A percentile compares a stretch with the other conserved stretches of the same genome.
These are phyloP conservation scores for Rhineura floridana DNA, from an alignment of 2,113 vertebrate genomes.

Conservation along the genomic window DNA sequence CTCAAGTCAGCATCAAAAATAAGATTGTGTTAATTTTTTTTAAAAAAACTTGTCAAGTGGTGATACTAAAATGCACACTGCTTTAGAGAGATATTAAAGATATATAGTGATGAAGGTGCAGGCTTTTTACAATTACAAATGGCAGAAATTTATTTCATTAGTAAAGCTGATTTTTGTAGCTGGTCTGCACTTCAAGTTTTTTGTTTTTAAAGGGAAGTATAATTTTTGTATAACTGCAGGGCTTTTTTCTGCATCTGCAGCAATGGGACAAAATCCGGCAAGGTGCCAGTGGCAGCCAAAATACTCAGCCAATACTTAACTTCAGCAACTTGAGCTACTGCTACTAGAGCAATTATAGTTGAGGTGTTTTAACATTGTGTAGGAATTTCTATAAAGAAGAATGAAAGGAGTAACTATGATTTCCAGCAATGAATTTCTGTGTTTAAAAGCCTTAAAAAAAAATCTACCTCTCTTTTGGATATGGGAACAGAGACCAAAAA, in stretches of 20 bases:
- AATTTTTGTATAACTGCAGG: conserved; percentile 60
- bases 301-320: neutral
- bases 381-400: conserved; percentile 53
- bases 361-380: neutral
- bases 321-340: neutral
- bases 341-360: neutral
- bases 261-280: neutral
- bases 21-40: conserved; percentile 9
- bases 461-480: conserved; percentile 72
- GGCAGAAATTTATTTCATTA: conserved; percentile 25
- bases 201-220: conserved; percentile 64
- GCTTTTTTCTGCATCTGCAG: conserved; percentile 11
- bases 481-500: conserved; percentile 57
- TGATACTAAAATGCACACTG: neutral
- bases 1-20: neutral
- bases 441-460: conserved; percentile 57
- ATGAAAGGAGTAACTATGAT: conserved; percentile 39
- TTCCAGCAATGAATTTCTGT: conserved; percentile 43
- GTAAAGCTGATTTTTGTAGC: conserved; percentile 36
- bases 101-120: conserved; percentile 21
- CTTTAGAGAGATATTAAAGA: conserved; percentile 13
- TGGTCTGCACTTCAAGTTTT: conserved; percentile 58
- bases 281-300: neutral
- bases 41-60: conserved; percentile 11
- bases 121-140: conserved; percentile 27